Percentiles rank a stretch among this genome's conserved stretches.
phyloP scores from a whole-genome alignment of 1,140 invertebrate genomes.

The Brachionus manjavacas region DNA sequence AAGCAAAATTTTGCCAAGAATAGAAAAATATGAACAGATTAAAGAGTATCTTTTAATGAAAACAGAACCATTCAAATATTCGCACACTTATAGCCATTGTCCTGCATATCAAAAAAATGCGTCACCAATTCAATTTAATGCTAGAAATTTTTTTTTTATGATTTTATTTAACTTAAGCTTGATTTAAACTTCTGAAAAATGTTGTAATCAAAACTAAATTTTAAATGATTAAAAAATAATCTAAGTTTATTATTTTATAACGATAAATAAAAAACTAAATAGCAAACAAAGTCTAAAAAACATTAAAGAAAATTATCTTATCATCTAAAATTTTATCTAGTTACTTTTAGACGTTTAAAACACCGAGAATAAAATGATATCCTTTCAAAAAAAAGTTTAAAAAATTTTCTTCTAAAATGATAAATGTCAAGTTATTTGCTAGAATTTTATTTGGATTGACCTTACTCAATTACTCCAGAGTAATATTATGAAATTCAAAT shows the following conservation, averaged over 20 bases:
- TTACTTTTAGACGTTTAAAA: neutral
- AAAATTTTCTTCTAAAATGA: neutral
- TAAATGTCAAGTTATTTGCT: neutral
- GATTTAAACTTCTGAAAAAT: neutral
- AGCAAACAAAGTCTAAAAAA: neutral
- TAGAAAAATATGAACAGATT: conserved; percentile 23
- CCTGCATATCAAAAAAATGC: neutral
- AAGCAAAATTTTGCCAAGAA: neutral
- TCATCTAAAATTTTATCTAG: neutral
- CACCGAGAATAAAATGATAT: neutral
- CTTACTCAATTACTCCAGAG: neutral
- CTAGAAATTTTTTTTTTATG: neutral
- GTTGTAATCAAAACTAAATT: neutral
- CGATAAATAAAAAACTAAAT: no score
- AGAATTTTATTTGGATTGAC: neutral
- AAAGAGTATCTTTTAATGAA: neutral
- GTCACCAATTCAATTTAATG: neutral
- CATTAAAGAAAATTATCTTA: neutral
- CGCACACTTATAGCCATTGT: neutral
- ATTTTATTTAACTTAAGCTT: neutral
- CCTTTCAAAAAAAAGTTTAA: neutral
- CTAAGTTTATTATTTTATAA: no score
- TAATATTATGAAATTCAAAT: neutral
- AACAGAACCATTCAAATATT: conserved; percentile 33
- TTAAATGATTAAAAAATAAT: no score